Percentiles rank a stretch among this genome's conserved stretches.
Conservation (phyloP, 2,888 invertebrate genomes). For the Pristionchus exspectatus region DNA sequence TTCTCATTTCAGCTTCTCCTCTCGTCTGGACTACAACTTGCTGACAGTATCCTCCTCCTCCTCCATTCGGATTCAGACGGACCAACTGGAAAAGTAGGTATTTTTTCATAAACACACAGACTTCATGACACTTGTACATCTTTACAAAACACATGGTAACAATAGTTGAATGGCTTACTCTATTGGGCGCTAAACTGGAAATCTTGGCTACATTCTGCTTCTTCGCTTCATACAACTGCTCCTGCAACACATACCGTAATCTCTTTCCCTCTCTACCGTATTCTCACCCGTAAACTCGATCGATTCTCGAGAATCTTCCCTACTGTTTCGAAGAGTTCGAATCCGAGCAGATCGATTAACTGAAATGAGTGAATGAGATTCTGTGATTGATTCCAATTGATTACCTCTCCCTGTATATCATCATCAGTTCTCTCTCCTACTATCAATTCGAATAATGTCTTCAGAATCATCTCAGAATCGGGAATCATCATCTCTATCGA, state of each 20-base stretch:
- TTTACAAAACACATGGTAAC: neutral
- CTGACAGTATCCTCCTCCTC: conserved; percentile 59
- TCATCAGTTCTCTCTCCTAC: conserved; percentile 56
- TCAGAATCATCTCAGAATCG: conserved; percentile 49
- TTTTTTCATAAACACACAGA: too few species aligned
- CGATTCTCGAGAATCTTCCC: conserved; percentile 85
- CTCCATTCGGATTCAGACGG: conserved; percentile 43
- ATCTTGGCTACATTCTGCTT: conserved; percentile 43
- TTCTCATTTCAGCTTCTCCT: conserved; percentile 63
- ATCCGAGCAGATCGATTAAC: conserved; percentile 91
- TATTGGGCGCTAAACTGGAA: neutral
- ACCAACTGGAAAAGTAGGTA: neutral
- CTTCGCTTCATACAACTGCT: conserved; percentile 50
- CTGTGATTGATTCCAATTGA: neutral
- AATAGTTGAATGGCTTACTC: neutral
- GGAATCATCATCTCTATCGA: conserved; percentile 51
- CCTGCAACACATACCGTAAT: neutral
- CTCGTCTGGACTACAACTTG: conserved; percentile 69
- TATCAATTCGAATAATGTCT: conserved; percentile 59
- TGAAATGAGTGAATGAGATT: conserved; percentile 74
- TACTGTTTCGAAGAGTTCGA: conserved; percentile 88
- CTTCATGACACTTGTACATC: neutral
- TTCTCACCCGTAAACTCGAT: conserved; percentile 46
- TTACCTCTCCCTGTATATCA: conserved; percentile 66
- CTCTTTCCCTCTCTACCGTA: too few species aligned